A percentile compares a stretch with the other conserved stretches of the same genome.
phyloP scores from a whole-genome alignment of 2,113 vertebrate genomes.

The Aptenodytes patagonicus region DNA sequence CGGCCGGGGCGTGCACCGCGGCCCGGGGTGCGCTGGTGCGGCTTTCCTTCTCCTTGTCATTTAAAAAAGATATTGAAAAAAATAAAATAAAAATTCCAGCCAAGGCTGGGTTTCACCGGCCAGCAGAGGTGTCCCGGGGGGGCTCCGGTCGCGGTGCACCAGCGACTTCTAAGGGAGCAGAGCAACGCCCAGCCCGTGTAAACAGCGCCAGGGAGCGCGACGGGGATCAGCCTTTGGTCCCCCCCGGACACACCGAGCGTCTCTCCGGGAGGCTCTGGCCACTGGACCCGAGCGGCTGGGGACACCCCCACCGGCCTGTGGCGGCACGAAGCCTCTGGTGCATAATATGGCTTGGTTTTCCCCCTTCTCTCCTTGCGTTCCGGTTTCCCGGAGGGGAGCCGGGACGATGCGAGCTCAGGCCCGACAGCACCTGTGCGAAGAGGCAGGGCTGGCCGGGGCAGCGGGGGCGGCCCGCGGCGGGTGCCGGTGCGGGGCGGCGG shows the following conservation, averaged over 20 bases:
- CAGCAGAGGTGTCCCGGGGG: neutral
- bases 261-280: neutral
- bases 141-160: neutral
- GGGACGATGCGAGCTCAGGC: neutral
- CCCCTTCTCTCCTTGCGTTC: neutral
- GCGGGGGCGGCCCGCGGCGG: neutral
- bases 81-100: too few relatives aligned
- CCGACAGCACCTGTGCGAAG: neutral
- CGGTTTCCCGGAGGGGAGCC: neutral
- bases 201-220: neutral
- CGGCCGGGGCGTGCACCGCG: too few relatives aligned
- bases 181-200: neutral
- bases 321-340: neutral
- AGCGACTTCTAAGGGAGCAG: neutral
- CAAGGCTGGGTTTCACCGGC: neutral
- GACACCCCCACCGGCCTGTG: neutral
- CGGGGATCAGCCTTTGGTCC: neutral
- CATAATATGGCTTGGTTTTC: too few relatives aligned
- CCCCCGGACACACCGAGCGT: neutral
- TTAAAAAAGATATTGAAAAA: neutral
- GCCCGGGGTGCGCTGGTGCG: fast-evolving
- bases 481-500: neutral
- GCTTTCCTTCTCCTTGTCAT: neutral
- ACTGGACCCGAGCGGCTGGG: neutral
- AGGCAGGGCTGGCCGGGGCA: neutral